Evolutionary conservation across 2,888 invertebrate species (phyloP), one percentile per base, ranked within the genome.

Genomic region (Zeuzera pyrina): DNA sequence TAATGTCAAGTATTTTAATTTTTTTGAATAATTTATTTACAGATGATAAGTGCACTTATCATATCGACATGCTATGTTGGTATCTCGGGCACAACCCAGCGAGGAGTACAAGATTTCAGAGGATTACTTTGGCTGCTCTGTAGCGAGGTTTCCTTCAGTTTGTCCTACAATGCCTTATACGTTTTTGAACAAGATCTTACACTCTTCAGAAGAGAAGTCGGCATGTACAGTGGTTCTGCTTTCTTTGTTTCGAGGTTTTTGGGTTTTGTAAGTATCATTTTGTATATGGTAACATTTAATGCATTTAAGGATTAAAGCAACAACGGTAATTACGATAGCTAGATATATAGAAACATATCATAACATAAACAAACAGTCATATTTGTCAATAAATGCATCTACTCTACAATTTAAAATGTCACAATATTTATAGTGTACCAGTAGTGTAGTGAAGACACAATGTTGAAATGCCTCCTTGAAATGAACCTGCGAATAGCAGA

Each of bases 51-150:
- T 0, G 58, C 81, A 1, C 31, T 74, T n/a, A 63, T 83, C 12
- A 58, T 85, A 11, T 62, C 57, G 1, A 57, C 68, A 1, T 81
- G 79, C 35, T 86, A 74, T 52, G 44, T 61, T 1, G 83, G 79
- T 0, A 66, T 70, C 12, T 53, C 72, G 1, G 77, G 84, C 1
- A 64, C 61, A 1, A 83, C 73, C 0, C 85, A 85, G 42, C 54
- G 57, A 1, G 86, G 85, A 0, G 59, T 85, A 1, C 84, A 84
- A 41, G 73, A 79, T 38, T 46, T 78, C 2, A 54, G 77, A 10
- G 85, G 86, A 0, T 67, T 81, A 21, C 63, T 86, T 5, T 86
- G 85, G 76, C 51, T 85, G 23, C 52, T 83, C 33, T 74, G 70
- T 31, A 76, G 84, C n/a, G 85, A 86, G 38, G 63, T 85, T 0